Conservation (phyloP, 2,888 invertebrate genomes). For the Amphipoea lucens region DNA sequence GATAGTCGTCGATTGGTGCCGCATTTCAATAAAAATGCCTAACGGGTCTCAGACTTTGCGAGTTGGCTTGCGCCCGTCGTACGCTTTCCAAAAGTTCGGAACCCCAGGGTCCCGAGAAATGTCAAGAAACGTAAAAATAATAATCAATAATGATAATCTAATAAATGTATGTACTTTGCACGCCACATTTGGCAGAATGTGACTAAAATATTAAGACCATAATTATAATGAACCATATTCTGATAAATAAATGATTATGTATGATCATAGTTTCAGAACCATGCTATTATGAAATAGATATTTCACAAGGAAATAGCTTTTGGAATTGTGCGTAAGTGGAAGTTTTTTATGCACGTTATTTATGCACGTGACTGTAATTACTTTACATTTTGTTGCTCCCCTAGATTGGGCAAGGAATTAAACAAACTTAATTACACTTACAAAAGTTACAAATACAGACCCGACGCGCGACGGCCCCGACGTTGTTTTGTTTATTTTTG, state of each 20-base stretch:
- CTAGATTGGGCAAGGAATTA: conserved; percentile 27
- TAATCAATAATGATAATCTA: not conserved
- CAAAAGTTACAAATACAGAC: conserved; percentile 12
- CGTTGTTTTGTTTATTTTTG: conserved; percentile 40
- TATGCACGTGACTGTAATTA: no score
- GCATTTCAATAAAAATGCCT: not conserved
- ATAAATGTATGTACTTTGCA: not conserved
- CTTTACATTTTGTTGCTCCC: conserved; percentile 7
- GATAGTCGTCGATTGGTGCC: not conserved
- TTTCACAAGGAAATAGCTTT: not conserved
- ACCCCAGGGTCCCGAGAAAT: no score
- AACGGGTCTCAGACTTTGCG: no score
- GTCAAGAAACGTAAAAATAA: not conserved
- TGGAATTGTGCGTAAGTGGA: not conserved
- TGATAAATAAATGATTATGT: not conserved
- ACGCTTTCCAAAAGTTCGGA: no score
- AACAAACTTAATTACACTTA: conserved; percentile 40
- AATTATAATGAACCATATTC: not conserved
- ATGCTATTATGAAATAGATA: not conserved
- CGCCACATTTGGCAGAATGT: not conserved
- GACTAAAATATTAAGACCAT: not conserved
- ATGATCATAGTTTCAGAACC: not conserved
- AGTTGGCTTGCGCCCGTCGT: no score
- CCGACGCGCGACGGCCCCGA: not conserved
- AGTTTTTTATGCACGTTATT: no score